phyloP scores from a whole-genome alignment of 2,888 invertebrate species.

The Sylvicola fuscatus region DNA sequence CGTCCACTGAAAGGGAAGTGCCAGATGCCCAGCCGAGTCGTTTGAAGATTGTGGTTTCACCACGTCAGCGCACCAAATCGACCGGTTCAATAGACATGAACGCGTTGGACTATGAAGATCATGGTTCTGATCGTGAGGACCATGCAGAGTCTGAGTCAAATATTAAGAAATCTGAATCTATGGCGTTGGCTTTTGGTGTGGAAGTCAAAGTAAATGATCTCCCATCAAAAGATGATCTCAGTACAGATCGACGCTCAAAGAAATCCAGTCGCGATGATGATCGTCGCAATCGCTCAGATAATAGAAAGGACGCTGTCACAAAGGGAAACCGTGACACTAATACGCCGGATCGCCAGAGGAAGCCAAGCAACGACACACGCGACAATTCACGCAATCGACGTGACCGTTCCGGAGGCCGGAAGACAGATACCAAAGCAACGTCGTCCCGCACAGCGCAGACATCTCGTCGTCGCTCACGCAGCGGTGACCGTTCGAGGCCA shows the following conservation, averaged over 20 bases:
- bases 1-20: conserved; percentile 3
- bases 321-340: conserved; percentile 7
- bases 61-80: conserved; percentile 4
- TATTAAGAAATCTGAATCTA: conserved; percentile 24
- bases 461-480: neutral
- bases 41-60: conserved; percentile 4
- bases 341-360: conserved; percentile 1
- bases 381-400: neutral
- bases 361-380: neutral
- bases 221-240: conserved; percentile 2
- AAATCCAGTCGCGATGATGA: conserved; percentile 9
- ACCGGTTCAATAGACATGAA: conserved; percentile 38
- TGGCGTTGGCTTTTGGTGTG: conserved; percentile 35
- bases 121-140: conserved; percentile 30
- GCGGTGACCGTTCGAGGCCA: neutral
- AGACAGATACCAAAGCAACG: too few species aligned
- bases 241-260: neutral
- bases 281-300: conserved; percentile 8
- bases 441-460: neutral
- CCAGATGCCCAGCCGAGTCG: conserved; percentile 9
- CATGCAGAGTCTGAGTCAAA: conserved; percentile 5
- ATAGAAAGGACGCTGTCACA: conserved; percentile 9
- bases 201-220: conserved; percentile 19
- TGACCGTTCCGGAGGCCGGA: conserved; percentile 1
- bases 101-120: conserved; percentile 50